These are phyloP conservation scores for Chelmon rostratus DNA, from an alignment of 2,797 vertebrate species.

Conservation along the genomic window DNA sequence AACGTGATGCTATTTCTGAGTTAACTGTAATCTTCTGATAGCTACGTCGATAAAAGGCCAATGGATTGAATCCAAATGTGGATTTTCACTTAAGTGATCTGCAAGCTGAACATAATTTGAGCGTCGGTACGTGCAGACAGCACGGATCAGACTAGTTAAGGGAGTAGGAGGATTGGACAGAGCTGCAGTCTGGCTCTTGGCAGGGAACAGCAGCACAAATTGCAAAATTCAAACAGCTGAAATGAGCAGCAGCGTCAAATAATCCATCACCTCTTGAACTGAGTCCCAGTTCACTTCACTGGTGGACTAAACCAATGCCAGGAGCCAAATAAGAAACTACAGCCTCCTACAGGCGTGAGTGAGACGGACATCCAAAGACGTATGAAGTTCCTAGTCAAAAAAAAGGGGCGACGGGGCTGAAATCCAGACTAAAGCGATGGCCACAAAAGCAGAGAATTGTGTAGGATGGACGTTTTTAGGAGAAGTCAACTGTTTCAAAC, in stretches of 20 bases:
- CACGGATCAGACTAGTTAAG: conserved; percentile 1
- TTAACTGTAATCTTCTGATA: not conserved
- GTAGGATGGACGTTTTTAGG: not conserved
- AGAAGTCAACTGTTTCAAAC: not conserved
- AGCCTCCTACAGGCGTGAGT: not conserved
- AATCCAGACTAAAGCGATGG: not conserved
- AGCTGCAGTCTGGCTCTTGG: conserved; percentile 21
- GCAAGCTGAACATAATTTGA: not conserved
- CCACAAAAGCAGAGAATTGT: not conserved
- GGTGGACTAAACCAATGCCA: not conserved
- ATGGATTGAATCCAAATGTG: not conserved
- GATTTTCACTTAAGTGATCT: not conserved
- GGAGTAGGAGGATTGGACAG: not conserved
- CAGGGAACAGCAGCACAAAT: conserved; percentile 15
- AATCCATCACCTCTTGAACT: conserved; percentile 36
- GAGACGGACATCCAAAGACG: conserved; percentile 4
- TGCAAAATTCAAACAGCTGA: conserved; percentile 37
- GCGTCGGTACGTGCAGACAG: not conserved
- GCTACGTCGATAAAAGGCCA: not conserved
- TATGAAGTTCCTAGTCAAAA: conserved; percentile 4
- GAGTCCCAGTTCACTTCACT: conserved; percentile 30
- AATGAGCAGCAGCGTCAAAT: conserved; percentile 26
- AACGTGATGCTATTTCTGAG: not conserved
- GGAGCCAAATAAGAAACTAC: conserved; percentile 3
- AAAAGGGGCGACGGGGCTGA: not conserved